Conservation (phyloP, 2,888 invertebrate species). For the Nephrotoma guestfalica region DNA sequence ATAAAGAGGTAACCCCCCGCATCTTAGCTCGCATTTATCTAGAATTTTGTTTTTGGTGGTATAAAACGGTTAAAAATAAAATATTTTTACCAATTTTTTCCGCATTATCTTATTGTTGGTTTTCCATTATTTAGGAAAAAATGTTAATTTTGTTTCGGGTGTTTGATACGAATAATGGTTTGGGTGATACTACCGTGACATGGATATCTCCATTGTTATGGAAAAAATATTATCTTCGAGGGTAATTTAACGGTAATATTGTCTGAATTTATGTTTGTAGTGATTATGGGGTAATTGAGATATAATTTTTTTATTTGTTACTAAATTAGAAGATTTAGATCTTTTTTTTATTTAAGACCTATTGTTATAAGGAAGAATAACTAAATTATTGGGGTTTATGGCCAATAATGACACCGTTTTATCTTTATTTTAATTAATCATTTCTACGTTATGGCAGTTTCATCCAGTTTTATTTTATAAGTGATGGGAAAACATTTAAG, state of each 20-base stretch:
- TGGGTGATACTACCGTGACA: background rate
- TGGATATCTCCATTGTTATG: background rate
- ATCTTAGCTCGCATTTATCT: background rate
- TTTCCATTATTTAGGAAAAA: background rate
- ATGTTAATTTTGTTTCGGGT: background rate
- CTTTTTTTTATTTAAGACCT: background rate
- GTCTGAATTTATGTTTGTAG: background rate
- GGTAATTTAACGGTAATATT: background rate
- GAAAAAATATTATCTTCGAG: background rate
- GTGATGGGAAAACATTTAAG: no score
- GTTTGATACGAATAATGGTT: background rate
- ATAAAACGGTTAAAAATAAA: background rate
- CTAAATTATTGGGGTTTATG: background rate
- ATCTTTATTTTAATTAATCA: no score
- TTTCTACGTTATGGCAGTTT: no score
- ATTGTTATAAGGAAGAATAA: background rate
- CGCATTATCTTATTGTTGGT: background rate
- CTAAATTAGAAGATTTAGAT: background rate
- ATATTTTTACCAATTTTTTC: background rate
- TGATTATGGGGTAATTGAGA: background rate
- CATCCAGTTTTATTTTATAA: no score
- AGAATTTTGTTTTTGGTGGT: background rate
- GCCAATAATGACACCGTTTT: background rate
- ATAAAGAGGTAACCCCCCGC: background rate
- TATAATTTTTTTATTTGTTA: background rate